A percentile compares a stretch with the other conserved stretches of the same genome.
phyloP scores from a whole-genome alignment of 2,888 invertebrate species.

The Catocala fraxini region DNA sequence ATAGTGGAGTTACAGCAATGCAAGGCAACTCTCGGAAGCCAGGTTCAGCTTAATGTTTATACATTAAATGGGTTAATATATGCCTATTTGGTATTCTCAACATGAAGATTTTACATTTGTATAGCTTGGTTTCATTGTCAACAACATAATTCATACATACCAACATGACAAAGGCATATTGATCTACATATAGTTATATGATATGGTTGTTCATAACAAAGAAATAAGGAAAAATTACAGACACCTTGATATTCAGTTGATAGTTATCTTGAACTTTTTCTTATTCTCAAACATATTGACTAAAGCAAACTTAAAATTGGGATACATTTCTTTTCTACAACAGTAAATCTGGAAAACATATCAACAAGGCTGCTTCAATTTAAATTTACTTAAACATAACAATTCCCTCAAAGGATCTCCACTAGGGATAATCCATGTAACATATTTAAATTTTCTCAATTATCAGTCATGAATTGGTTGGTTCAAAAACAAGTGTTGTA shows the following conservation, averaged over 20 bases:
- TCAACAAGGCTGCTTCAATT: too few species aligned
- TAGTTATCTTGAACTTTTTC: neutral
- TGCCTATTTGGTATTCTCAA: slow-evolving; percentile 16
- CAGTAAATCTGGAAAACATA: too few species aligned
- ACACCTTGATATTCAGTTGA: slow-evolving; percentile 6
- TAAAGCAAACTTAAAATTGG: neutral
- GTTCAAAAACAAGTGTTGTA: too few species aligned
- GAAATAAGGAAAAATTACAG: slow-evolving; percentile 4
- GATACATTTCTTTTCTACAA: neutral
- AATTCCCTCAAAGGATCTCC: too few species aligned
- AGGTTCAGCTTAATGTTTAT: slow-evolving; percentile 2
- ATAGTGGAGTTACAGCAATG: slow-evolving; percentile 3
- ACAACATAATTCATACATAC: neutral
- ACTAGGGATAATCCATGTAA: too few species aligned
- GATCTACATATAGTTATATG: neutral
- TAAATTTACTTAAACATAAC: too few species aligned
- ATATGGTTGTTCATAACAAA: slow-evolving; percentile 2
- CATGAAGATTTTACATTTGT: slow-evolving; percentile 50
- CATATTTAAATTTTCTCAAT: too few species aligned
- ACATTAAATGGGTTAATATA: neutral
- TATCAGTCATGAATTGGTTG: too few species aligned
- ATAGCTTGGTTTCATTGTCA: slow-evolving; percentile 28
- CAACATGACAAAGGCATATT: neutral
- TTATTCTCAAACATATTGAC: slow-evolving; percentile 1
- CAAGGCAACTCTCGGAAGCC: neutral